Evolutionary conservation across 2,888 invertebrate genomes (phyloP), one percentile per base, ranked within the genome.

Genomic region (Hydropsyche betteni): DNA sequence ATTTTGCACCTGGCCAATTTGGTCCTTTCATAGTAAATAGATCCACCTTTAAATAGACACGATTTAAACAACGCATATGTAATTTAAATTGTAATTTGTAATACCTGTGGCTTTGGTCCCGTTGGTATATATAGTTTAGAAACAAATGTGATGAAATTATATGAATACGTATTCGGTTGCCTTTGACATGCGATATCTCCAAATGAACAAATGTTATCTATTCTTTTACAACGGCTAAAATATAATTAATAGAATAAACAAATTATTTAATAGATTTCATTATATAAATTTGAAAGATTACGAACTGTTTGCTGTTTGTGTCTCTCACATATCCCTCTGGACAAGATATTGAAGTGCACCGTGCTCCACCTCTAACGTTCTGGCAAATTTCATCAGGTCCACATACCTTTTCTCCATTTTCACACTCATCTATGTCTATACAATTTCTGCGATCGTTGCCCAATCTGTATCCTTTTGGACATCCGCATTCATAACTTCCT

Each of bases 121-220:
- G 83, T 80, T 4, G 93, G 91, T 53, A 96, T 88, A 72, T 92
- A 91, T 74, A 94, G 86, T 83, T 94, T 93, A 34, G 96, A 94
- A 0, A 95, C 94, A 81, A 99, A 92, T 0, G 97, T 94, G 81
- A 99, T 94, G 84, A 95, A 98, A 85, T 98, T 97, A 87, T 93
- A 97, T 50, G 96, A 96, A 83, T 94, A 94, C 72, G 95, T 93
- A 68, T 95, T 90, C 0, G 98, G 97, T 81, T 91, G 91, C 68
- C 90, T 90, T 73, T 92, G 88, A 81, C 98, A 98, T 36, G 90
- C 88, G 81, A 87, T 84, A 83, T 94, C 94, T n/a, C 91, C 89
- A 34, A 90, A 86, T 53, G 90, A 90, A 82, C 97, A 98, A 68
- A 89, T 88, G 36, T 90, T 89, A 74, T 90, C 89, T 38, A 90